Base-by-base conservation (phyloP, 1,140 invertebrate genomes). In the Drosophila sp. region DNA sequence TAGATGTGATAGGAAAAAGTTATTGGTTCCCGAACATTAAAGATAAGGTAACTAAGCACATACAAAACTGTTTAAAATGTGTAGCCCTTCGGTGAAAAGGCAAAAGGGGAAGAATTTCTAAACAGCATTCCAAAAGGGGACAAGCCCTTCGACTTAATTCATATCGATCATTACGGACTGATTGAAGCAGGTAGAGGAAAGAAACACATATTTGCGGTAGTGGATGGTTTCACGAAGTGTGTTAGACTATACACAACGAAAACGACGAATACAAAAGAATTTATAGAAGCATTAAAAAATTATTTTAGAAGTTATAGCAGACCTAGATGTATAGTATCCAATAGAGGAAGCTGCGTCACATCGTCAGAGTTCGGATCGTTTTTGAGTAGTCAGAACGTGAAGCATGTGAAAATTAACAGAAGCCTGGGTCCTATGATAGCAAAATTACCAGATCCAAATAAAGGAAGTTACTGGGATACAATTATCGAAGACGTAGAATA, bases 381-480 rank as follows among this genome's bases (percentile, higher is more conserved):
- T 32, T 32, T 4, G 30, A 4, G 2, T 32, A 4, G 4, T 2
- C 30, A 4, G 6, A 33, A 33, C 4, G 6, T 33, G 6, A 4
- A 33, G 32, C 1, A 33, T 5, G 4, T 33, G 1, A 33, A 33
- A 33, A 32, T n/a, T n/a, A n/a, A n/a, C n/a, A 32, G 73, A 25
- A 65, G 62, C 2, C 30, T 2, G 30, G 30, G 2, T 32, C 30
- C 30, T 32, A 2, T 32, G 2, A 32, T 2, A 32, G 2, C 30
- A 32, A 32, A 76, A 65, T 30, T 73, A 4, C 17, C 38, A n/a
- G 64, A 73, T 4, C 3, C 10, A 23, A 50, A 54, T 3, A 73
- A 50, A 11, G 30, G 30, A 11, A 11, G 23, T 6, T 41, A 79
- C 25, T 90, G 79, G 80, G 73, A 78, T 54, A 65, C 56, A 40